These are phyloP conservation scores for Hemiscyllium ocellatum DNA, from an alignment of 2,113 vertebrate species.

Conservation along the genomic window DNA sequence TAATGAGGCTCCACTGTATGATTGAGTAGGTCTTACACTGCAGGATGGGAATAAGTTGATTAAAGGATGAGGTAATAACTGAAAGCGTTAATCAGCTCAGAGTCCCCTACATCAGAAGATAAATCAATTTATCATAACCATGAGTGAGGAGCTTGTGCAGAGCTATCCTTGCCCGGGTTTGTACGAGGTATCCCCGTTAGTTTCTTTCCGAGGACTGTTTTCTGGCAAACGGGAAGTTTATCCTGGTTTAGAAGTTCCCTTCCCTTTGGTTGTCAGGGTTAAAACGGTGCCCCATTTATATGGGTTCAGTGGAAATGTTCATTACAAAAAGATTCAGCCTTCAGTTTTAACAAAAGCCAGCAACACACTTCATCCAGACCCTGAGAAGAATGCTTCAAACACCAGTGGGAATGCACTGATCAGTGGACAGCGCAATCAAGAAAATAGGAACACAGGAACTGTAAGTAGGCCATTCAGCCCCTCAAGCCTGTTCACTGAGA, in stretches of 20 bases:
- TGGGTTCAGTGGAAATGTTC: background rate
- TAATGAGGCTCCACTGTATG: background rate
- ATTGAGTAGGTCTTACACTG: background rate
- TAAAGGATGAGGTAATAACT: background rate
- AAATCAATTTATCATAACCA: background rate
- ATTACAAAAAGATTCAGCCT: background rate
- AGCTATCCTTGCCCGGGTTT: background rate
- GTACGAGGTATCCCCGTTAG: background rate
- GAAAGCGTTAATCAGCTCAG: constrained; percentile 29
- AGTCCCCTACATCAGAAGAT: background rate
- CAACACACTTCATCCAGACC: background rate
- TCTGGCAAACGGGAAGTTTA: background rate
- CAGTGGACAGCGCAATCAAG: background rate
- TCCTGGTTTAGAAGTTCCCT: background rate
- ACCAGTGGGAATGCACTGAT: background rate
- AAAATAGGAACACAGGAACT: too few species aligned
- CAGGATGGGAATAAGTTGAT: background rate
- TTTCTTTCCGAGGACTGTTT: background rate
- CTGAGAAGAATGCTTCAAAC: background rate
- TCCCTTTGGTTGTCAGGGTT: background rate
- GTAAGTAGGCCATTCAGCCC: too few species aligned
- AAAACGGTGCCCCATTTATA: background rate
- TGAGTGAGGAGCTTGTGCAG: background rate
- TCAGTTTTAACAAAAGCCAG: background rate
- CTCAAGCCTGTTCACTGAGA: too few species aligned